phyloP scores from a whole-genome alignment of 2,888 invertebrate species.

The Hypomecis punctinalis region DNA sequence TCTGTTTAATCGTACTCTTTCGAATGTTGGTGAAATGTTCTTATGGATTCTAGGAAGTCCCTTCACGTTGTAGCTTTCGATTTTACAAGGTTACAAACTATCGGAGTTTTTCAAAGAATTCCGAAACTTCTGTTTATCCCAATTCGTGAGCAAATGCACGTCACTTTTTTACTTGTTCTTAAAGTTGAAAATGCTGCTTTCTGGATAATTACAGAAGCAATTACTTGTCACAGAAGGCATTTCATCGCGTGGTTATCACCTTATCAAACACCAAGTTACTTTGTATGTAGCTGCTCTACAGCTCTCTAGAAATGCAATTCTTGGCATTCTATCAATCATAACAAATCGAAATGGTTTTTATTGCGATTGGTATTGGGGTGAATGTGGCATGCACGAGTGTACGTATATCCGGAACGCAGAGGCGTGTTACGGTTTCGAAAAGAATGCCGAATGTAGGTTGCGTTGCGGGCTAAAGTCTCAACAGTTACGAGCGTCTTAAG shows the following conservation, averaged over 20 bases:
- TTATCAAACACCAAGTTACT: slow-evolving; percentile 61
- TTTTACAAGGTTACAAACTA: slow-evolving; percentile 9
- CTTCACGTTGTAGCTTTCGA: background rate
- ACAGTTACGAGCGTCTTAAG: slow-evolving; percentile 73
- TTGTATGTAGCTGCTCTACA: slow-evolving; percentile 66
- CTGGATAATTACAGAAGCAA: background rate
- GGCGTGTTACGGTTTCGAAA: slow-evolving; percentile 84
- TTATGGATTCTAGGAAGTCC: slow-evolving; percentile 17
- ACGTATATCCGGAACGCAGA: slow-evolving; percentile 79
- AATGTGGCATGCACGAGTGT: slow-evolving; percentile 68
- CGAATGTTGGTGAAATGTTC: background rate
- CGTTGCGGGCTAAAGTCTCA: slow-evolving; percentile 70
- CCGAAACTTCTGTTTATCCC: background rate
- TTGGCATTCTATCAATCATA: slow-evolving; percentile 62
- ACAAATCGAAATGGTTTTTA: slow-evolving; percentile 73
- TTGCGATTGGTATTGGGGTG: slow-evolving; percentile 68
- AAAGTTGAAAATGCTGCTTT: too few relatives aligned
- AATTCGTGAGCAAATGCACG: background rate
- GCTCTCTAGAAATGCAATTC: slow-evolving; percentile 79
- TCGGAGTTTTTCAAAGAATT: slow-evolving; percentile 2
- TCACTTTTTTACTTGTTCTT: too few relatives aligned
- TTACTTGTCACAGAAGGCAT: background rate
- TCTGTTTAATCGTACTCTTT: slow-evolving; percentile 33
- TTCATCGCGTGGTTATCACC: slow-evolving; percentile 52
- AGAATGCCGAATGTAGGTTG: slow-evolving; percentile 85